Base-by-base conservation (phyloP, 2,888 invertebrate genomes). In the Dynastes grantii region DNA sequence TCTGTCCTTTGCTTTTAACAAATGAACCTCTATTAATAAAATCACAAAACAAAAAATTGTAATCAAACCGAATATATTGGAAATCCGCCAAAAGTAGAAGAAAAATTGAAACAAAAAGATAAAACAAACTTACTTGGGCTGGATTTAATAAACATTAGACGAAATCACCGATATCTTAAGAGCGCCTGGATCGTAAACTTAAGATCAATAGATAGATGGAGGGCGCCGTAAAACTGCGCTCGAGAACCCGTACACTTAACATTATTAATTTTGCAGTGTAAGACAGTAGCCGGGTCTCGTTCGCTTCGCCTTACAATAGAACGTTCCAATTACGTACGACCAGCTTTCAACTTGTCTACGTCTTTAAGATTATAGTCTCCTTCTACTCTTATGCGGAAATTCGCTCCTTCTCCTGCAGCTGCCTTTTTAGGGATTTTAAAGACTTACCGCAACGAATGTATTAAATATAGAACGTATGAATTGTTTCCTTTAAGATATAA, bases 231-330 rank as follows among this genome's bases (percentile, higher is more conserved):
- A 58, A 58, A 16, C 53, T 58, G 55, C 22, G 55, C 22, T 8
- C 55, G 16, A 16, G 16, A 58, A 6, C 16, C 5, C 22, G 55
- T 22, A 58, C 55, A 58, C 55, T 58, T 58, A 58, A 58, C 55
- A 58, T 58, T 58, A 58, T 58, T 58, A 58, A 58, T 58, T 58
- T 58, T 58, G 55, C 55, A 58, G 55, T 58, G 55, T 58, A 58
- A 58, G 55, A 58, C 55, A 58, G 55, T 58, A 22, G 55, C 16
- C 55, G 8, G 22, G 55, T 58, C 55, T 58, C 55, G 22, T 27
- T 5, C 55, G 55, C 22, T 58, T 9, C 9, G n/a, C 22, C 9
- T 2, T 16, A 58, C 22, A 58, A 58, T 58, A 22, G 55, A 58
- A 8, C 16, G 55, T 58, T 58, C 16, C 55, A 58, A 58, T 58